These are phyloP conservation scores for Setophaga kirtlandii DNA, from an alignment of 2,113 vertebrate genomes.

Conservation along the genomic window DNA sequence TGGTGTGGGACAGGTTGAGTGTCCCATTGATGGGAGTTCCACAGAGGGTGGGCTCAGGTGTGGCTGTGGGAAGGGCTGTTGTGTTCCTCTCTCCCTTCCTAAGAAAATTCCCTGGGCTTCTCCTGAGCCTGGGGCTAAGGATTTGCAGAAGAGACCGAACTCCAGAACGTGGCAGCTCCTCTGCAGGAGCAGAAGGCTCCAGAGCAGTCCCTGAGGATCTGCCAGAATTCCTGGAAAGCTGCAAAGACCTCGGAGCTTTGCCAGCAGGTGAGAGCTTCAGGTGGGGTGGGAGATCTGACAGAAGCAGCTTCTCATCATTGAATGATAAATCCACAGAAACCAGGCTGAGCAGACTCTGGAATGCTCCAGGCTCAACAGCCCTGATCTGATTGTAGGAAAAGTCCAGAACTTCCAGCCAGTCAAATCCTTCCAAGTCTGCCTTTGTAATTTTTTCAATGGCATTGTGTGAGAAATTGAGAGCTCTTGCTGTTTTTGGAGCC, in stretches of 20 bases:
- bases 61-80: not conserved
- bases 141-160: not conserved
- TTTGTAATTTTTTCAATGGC: not conserved
- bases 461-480: slow-evolving; percentile 47
- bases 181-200: fast-evolving
- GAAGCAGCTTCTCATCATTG: not conserved
- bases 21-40: not conserved
- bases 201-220: not conserved
- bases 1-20: not conserved
- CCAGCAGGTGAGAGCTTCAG: not conserved
- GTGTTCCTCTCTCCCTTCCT: not conserved
- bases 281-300: not conserved
- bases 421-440: slow-evolving; percentile 16
- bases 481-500: not conserved
- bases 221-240: not conserved
- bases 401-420: not conserved
- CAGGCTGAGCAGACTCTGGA: slow-evolving; percentile 7
- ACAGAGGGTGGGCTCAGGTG: not conserved
- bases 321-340: slow-evolving; percentile 21
- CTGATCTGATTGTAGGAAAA: slow-evolving; percentile 17
- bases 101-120: not conserved
- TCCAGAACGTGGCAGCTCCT: not conserved
- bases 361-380: not conserved
- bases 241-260: not conserved
- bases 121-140: not conserved